These are phyloP conservation scores for Turdus rufiventris DNA, from an alignment of 2,113 vertebrate genomes.

Conservation along the genomic window DNA sequence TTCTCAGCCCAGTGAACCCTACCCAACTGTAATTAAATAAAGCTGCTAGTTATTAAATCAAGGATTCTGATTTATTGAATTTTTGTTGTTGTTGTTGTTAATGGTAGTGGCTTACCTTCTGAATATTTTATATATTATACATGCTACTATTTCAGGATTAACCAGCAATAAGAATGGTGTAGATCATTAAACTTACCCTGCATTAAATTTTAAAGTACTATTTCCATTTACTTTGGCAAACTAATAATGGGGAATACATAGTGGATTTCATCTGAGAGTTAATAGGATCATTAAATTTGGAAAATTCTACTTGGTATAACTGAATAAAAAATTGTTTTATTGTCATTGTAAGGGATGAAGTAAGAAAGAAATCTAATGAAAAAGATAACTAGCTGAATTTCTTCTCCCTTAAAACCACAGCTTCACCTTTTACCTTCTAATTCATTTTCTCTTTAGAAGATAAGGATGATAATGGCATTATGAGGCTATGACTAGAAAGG, in stretches of 20 bases:
- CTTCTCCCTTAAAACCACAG: neutral
- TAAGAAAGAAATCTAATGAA: constrained; percentile 16
- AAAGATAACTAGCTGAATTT: neutral
- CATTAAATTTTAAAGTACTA: constrained; percentile 39
- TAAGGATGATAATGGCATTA: neutral
- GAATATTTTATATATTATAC: neutral
- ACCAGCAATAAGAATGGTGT: neutral
- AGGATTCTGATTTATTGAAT: neutral
- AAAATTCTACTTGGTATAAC: neutral
- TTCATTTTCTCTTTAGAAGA: neutral
- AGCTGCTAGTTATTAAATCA: constrained; percentile 1
- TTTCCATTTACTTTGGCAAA: constrained; percentile 49
- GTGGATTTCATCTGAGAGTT: constrained; percentile 23
- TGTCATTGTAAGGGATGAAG: constrained; percentile 20
- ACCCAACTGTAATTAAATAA: neutral
- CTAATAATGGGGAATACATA: constrained; percentile 13
- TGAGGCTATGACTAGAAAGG: neutral
- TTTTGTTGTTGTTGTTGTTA: neutral
- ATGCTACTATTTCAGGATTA: constrained; percentile 9
- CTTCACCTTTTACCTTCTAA: neutral
- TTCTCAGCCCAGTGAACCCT: neutral
- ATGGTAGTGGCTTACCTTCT: neutral
- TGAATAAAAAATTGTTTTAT: constrained; percentile 34
- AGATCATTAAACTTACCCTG: neutral
- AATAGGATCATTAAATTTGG: constrained; percentile 24